These are phyloP conservation scores for Danio tinwini DNA, from an alignment of 2,797 vertebrate species.

Conservation along the genomic window DNA sequence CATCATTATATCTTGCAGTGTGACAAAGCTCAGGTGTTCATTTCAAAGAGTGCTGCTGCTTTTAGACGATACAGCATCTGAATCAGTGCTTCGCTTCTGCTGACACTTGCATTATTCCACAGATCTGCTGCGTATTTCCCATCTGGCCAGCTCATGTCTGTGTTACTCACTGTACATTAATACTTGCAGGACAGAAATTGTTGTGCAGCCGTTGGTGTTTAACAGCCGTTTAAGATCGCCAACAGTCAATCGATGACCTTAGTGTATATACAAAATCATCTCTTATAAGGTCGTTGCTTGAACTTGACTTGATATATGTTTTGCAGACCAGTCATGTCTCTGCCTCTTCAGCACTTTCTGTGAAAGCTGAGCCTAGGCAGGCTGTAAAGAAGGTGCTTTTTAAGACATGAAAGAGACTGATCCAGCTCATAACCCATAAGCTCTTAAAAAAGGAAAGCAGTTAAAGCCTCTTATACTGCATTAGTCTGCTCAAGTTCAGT, in stretches of 20 bases:
- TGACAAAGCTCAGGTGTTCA: constrained; percentile 44
- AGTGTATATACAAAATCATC: neutral
- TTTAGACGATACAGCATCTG: constrained; percentile 44
- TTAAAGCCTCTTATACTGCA: neutral
- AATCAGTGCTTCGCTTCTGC: constrained; percentile 36
- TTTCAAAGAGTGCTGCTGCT: constrained; percentile 15
- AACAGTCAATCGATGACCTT: neutral
- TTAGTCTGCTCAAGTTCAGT: neutral
- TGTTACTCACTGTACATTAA: neutral
- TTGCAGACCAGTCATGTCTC: neutral
- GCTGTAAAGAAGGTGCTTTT: constrained; percentile 18
- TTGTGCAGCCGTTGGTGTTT: neutral
- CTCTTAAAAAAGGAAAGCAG: constrained; percentile 2
- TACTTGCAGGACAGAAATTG: neutral
- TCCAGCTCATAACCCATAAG: neutral
- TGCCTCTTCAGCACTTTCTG: constrained; percentile 27
- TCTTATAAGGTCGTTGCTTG: neutral
- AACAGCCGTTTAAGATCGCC: neutral
- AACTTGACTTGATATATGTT: constrained; percentile 15
- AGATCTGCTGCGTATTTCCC: constrained; percentile 36
- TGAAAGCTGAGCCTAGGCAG: constrained; percentile 24
- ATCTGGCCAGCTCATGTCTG: constrained; percentile 28
- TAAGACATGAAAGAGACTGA: neutral
- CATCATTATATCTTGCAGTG: constrained; percentile 25
- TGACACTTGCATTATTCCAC: constrained; percentile 40